Evolutionary conservation across 2,113 vertebrate species (phyloP), one percentile per base, ranked within the genome.

Genomic region (Picathartes gymnocephalus): DNA sequence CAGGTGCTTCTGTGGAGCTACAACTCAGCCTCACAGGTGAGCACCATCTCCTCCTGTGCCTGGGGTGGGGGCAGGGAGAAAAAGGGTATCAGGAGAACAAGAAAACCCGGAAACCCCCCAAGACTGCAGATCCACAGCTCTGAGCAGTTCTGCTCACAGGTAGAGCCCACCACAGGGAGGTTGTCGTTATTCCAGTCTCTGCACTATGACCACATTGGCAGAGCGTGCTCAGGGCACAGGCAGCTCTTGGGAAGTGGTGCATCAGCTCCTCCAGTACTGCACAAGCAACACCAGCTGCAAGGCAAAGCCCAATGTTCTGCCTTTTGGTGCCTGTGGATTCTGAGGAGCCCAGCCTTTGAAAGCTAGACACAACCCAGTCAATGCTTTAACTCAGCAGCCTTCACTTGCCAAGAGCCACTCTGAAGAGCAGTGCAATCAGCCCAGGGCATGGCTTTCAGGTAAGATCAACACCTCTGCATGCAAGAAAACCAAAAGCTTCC

Each of bases 221-320:
- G 9, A 66, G 21, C 1, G 1, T 15, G 71, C 42, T 79, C 14
- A 40, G 39, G 23, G 20, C 65, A 81, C 17, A n/a, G 0, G 0
- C 10, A 47, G 58, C 53, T 76, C 68, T 39, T 53, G 53, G 35
- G 31, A 57, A 76, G 30, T 1, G 17, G 45, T 10, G 82, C 48
- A 62, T 27, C 78, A 81, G 28, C 58, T 71, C 65, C 53, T 44
- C 39, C 35, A 47, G 33, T 45, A 37, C 77, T 66, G 57, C 72
- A 64, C 22, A 73, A 25, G 47, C n/a, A 81, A 50, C 16, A 33
- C 2, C 4, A 2, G 33, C 50, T 79, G 44, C 42, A 33, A 72
- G 40, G 53, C n/a, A 69, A 90, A 47, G 3, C 58, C 39, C 25
- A 77, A 12, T 15, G 42, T 30, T 33, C 56, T 33, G 60, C 56